Base-by-base conservation (phyloP, 2,888 invertebrate species). In the Schizotus pectinicornis region DNA sequence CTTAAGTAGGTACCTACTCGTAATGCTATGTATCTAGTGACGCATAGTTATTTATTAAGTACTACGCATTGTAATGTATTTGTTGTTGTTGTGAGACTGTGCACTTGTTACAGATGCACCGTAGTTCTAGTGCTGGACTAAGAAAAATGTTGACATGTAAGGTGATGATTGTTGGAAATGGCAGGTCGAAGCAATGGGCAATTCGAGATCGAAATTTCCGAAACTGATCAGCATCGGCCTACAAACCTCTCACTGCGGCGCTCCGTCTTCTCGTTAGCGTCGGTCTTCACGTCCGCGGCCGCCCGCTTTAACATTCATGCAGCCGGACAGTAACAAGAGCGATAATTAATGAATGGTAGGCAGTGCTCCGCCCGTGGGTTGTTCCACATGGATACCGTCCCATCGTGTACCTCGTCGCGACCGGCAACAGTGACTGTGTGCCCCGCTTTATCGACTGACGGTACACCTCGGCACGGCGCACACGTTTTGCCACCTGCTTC, bases 341-440 rank as follows among this genome's bases (percentile, higher is more conserved):
- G 68, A 71, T 75, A 75, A 76, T 74, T 75, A 75, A 76, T 74
- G 74, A 69, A 64, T 60, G 64, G 54, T 65, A 62, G 64, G 63
- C 59, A 41, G 64, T 47, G 72, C 69, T 56, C 72, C 74, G 73
- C 74, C 74, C 61, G 61, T 72, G 70, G 75, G 75, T 59, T 61
- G 73, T 61, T 58, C 67, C 64, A 51, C 54, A 57, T 50, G 51
- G 65, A 55, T 59, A 55, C 71, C 74, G 67, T 63, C 75, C 74
- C 73, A 69, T 68, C 64, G 61, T 62, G 61, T 63, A 68, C 67
- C 67, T 67, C 67, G 69, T 56, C 54, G 61, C 63, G 52, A 59
- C 59, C 65, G 68, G 51, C 59, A 42, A 61, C 56, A 70, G 70
- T 70, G 51, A 62, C 67, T 59, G 62, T 60, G 63, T 63, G 67